Percentiles rank a stretch among this genome's conserved stretches.
Conservation (phyloP, 2,797 vertebrate species). For the Anguilla pacifica region DNA sequence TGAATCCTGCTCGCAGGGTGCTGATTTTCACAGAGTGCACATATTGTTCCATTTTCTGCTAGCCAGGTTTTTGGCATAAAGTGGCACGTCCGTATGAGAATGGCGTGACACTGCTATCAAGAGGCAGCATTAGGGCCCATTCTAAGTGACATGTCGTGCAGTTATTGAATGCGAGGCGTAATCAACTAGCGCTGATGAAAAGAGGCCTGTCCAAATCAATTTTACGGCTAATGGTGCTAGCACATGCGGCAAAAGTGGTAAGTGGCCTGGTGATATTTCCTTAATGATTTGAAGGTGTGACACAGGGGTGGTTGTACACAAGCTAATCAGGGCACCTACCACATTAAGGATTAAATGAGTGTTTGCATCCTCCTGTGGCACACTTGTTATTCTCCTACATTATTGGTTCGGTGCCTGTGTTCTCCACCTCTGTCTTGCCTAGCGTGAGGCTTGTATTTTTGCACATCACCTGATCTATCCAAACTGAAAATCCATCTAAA, state of each 20-base stretch:
- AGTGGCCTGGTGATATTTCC: background rate
- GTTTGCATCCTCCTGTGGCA: background rate
- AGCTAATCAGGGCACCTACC: background rate
- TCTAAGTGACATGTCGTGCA: background rate
- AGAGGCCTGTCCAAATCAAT: background rate
- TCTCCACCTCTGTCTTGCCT: background rate
- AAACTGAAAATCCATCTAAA: background rate
- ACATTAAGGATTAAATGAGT: background rate
- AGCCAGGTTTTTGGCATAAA: background rate
- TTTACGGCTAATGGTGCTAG: background rate
- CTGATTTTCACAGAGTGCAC: background rate
- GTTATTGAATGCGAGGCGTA: background rate
- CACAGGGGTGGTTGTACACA: background rate
- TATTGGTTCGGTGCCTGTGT: background rate
- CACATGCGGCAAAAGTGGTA: background rate
- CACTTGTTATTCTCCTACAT: background rate
- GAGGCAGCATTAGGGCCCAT: background rate
- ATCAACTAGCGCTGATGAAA: background rate
- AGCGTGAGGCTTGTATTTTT: background rate
- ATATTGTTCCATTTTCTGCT: background rate
- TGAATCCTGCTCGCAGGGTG: conserved; percentile 1
- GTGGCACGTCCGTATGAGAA: background rate
- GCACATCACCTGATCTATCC: background rate
- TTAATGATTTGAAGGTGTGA: conserved; percentile 14
- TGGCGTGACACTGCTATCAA: background rate